These are phyloP conservation scores for Ammodytes dubius DNA, from an alignment of 2,113 vertebrate genomes.

Conservation along the genomic window DNA sequence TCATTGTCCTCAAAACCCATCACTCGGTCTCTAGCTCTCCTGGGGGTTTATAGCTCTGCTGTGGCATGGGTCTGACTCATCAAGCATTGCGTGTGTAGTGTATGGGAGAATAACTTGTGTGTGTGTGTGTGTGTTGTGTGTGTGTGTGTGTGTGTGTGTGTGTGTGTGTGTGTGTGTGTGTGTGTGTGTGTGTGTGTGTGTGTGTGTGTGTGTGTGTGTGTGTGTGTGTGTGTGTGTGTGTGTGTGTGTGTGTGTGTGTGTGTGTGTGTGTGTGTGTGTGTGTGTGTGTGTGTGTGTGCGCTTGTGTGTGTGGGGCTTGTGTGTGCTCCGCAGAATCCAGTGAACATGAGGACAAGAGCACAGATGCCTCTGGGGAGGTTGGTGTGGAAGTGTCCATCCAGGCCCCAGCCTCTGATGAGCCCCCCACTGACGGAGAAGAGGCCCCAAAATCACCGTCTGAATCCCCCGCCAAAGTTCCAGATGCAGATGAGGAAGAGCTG, in stretches of 20 bases:
- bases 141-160: slow-evolving; percentile 45
- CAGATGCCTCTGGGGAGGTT: slow-evolving; percentile 91
- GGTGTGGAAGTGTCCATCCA: slow-evolving; percentile 87
- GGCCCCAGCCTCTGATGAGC: slow-evolving; percentile 89
- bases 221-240: slow-evolving; percentile 3
- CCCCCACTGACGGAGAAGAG: slow-evolving; percentile 89
- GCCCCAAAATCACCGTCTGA: slow-evolving; percentile 86
- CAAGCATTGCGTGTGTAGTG: slow-evolving; percentile 64
- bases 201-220: slow-evolving; percentile 65
- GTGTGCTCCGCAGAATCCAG: slow-evolving; percentile 90
- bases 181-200: slow-evolving; percentile 70
- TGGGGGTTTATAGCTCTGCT: slow-evolving; percentile 71
- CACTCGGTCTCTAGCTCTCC: slow-evolving; percentile 48
- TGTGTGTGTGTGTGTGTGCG: slow-evolving; percentile 71
- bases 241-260: slow-evolving; percentile 63
- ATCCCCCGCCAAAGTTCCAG: slow-evolving; percentile 88
- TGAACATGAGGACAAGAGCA: slow-evolving; percentile 97
- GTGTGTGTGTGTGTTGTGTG: slow-evolving; percentile 64
- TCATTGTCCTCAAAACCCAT: slow-evolving; percentile 66
- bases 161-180: slow-evolving; percentile 49
- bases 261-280: slow-evolving; percentile 10
- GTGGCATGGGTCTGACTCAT: slow-evolving; percentile 78
- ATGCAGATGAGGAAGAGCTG: slow-evolving; percentile 91
- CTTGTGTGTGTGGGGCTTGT: not conserved
- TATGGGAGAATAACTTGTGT: slow-evolving; percentile 49